Conservation (phyloP, 2,888 invertebrate species). For the Hermaeophaga mercurialis region DNA sequence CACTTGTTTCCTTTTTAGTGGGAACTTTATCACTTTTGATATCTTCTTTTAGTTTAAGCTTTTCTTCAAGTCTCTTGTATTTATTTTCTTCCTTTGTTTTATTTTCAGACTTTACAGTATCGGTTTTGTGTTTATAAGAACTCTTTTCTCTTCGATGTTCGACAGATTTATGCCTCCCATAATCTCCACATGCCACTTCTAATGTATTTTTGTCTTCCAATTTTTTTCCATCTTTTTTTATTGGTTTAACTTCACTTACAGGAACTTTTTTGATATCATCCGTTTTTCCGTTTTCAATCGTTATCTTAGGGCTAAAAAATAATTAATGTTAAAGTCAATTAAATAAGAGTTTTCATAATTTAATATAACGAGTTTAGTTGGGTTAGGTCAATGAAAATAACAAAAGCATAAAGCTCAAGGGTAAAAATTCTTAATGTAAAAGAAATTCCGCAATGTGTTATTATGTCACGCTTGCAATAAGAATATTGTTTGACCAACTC, state of each 20-base stretch:
- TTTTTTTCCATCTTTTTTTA: slow-evolving; percentile 50
- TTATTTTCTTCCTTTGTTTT: slow-evolving; percentile 17
- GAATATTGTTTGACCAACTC: no score
- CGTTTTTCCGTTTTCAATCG: slow-evolving; percentile 52
- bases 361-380: no score
- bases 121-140: slow-evolving; percentile 12
- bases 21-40: neutral
- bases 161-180: slow-evolving; percentile 45
- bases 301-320: slow-evolving; percentile 53
- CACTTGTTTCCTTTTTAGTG: slow-evolving; percentile 16
- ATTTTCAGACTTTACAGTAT: slow-evolving; percentile 18
- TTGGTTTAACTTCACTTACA: slow-evolving; percentile 49
- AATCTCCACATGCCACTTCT: slow-evolving; percentile 46
- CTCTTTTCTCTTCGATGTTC: slow-evolving; percentile 38
- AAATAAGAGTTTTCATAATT: no score
- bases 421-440: no score
- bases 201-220: slow-evolving; percentile 48
- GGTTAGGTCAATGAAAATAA: no score
- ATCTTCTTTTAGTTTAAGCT: slow-evolving; percentile 25
- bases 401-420: no score
- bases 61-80: slow-evolving; percentile 23
- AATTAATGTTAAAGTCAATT: neutral
- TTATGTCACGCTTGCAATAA: no score
- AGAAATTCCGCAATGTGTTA: no score
- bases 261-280: slow-evolving; percentile 46